Conservation (phyloP, 2,888 invertebrate species). For the Drosophila colorata region DNA sequence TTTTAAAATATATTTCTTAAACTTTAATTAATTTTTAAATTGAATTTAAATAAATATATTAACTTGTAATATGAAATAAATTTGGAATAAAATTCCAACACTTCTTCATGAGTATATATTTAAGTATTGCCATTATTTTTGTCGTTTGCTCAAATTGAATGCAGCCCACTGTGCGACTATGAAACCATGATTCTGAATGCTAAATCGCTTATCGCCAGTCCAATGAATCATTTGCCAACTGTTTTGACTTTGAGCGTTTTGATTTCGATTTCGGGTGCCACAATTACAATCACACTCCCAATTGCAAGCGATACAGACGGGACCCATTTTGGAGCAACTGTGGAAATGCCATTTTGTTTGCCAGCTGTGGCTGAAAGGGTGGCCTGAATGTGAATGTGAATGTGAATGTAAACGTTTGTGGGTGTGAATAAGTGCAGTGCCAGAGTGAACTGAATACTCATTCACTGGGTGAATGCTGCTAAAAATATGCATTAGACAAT, state of each 20-base stretch:
- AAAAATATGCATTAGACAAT: neutral
- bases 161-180: conserved; percentile 25
- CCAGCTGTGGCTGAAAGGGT: neutral
- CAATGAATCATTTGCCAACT: conserved; percentile 68
- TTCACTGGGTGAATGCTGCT: conserved; percentile 10
- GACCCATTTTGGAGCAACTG: neutral
- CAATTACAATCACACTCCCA: conserved; percentile 3
- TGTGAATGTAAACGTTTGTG: conserved; percentile 19
- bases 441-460: neutral
- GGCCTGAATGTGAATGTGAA: conserved; percentile 14
- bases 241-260: conserved; percentile 35
- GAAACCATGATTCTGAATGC: conserved; percentile 28
- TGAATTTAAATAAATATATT: too few species aligned
- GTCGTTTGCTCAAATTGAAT: too few species aligned
- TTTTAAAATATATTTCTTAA: too few species aligned
- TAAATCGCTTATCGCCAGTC: conserved; percentile 60
- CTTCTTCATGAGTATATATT: too few species aligned
- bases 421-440: conserved; percentile 29
- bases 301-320: neutral
- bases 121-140: too few species aligned
- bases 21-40: too few species aligned
- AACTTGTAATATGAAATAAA: too few species aligned
- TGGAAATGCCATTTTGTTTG: too few species aligned
- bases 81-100: too few species aligned
- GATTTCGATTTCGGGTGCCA: conserved; percentile 2